Evolutionary conservation across 2,888 invertebrate genomes (phyloP).

Genomic region (Julus scandinavius): DNA sequence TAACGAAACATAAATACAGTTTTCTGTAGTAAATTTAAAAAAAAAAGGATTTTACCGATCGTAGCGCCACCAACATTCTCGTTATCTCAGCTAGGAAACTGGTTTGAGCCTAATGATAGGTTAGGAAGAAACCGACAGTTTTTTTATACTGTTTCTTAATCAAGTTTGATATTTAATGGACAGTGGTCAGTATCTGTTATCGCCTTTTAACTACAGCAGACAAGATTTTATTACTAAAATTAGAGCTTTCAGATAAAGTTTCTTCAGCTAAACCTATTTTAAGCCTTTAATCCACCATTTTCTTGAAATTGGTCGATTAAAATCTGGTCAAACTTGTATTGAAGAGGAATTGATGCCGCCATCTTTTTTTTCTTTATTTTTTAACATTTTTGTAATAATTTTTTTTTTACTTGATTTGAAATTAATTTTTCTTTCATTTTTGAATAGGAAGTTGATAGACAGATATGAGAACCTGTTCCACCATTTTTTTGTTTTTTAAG

Average conservation of each 20-base stretch:
- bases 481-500: background rate
- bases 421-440: background rate
- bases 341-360: conserved; percentile 2
- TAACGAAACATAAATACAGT: background rate
- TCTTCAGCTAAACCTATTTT: background rate
- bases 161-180: background rate
- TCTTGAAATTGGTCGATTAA: background rate
- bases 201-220: background rate
- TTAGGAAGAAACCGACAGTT: background rate
- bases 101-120: background rate
- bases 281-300: background rate
- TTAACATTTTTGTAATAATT: background rate
- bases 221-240: background rate
- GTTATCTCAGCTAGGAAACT: background rate
- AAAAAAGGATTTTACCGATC: background rate
- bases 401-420: background rate
- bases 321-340: background rate
- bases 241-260: background rate
- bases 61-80: background rate
- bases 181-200: background rate
- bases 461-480: background rate
- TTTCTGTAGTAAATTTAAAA: background rate
- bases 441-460: background rate
- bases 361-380: conserved; percentile 45
- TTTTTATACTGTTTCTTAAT: background rate